Percentiles rank a stretch among this genome's conserved stretches.
Conservation (phyloP, 92 coral and sea anemone species). For the Phenganax marumi region DNA sequence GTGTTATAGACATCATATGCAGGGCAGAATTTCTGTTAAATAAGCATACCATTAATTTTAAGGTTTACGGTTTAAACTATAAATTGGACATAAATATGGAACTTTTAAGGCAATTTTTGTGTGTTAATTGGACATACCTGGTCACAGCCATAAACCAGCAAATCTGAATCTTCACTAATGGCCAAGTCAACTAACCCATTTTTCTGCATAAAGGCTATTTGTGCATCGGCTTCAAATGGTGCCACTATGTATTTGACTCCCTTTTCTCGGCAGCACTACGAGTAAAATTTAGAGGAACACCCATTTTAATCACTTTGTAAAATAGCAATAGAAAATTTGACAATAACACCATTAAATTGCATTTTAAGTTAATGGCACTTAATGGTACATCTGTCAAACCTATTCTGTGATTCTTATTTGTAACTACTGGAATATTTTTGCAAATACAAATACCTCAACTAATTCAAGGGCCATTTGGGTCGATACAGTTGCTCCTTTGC, state of each 20-base stretch:
- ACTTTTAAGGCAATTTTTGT: no score
- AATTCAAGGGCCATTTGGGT: slow-evolving; percentile 12
- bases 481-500: slow-evolving; percentile 15
- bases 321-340: no score
- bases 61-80: background rate
- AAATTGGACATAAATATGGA: no score
- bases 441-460: background rate
- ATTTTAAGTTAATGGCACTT: background rate
- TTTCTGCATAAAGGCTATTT: slow-evolving; percentile 26
- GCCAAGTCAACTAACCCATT: slow-evolving; percentile 25
- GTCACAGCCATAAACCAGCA: slow-evolving; percentile 24
- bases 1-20: no score
- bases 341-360: no score
- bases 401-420: background rate
- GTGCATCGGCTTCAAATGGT: slow-evolving; percentile 30
- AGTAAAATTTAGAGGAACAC: background rate
- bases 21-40: no score
- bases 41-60: background rate
- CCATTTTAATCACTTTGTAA: no score
- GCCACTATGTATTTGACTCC: slow-evolving; percentile 14
- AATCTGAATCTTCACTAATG: slow-evolving; percentile 33
- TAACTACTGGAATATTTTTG: background rate
- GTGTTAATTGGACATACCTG: background rate
- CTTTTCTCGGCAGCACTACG: slow-evolving; percentile 15
- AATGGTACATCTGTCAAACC: background rate